A percentile compares a stretch with the other conserved stretches of the same genome.
phyloP scores from a whole-genome alignment of 2,113 vertebrate genomes.

The Eupsittula cactorum region DNA sequence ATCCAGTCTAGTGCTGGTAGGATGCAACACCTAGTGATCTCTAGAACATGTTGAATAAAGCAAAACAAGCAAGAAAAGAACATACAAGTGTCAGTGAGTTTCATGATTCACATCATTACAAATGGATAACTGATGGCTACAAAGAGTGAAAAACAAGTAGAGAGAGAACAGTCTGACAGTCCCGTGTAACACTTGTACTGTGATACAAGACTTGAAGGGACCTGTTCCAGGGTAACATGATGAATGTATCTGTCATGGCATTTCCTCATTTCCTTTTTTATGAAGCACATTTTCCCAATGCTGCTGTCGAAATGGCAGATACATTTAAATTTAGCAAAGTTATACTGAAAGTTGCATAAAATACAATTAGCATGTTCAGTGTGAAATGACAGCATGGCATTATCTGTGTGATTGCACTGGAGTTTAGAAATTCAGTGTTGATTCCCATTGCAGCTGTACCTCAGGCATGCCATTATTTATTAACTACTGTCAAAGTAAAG shows the following conservation, averaged over 20 bases:
- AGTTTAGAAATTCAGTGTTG: background rate
- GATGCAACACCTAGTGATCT: background rate
- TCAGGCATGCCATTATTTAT: background rate
- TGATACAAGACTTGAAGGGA: background rate
- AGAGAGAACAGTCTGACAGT: background rate
- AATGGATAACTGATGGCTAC: background rate
- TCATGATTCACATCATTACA: background rate
- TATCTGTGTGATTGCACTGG: background rate
- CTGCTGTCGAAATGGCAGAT: background rate
- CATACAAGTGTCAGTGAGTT: background rate
- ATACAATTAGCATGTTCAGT: background rate
- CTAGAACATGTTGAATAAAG: background rate
- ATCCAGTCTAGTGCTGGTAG: background rate
- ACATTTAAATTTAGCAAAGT: background rate
- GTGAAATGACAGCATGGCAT: slow-evolving; percentile 2
- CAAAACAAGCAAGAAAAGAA: background rate
- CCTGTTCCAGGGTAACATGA: background rate
- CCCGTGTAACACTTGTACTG: background rate
- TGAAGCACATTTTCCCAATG: background rate
- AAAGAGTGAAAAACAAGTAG: background rate
- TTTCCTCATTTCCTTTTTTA: background rate
- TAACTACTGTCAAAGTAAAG: background rate
- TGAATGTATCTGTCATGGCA: background rate
- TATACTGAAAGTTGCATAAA: background rate
- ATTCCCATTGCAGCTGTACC: background rate